A percentile compares a stretch with the other conserved stretches of the same genome.
Conservation (phyloP, 2,888 invertebrate species). For the Amphipyra berbera region DNA sequence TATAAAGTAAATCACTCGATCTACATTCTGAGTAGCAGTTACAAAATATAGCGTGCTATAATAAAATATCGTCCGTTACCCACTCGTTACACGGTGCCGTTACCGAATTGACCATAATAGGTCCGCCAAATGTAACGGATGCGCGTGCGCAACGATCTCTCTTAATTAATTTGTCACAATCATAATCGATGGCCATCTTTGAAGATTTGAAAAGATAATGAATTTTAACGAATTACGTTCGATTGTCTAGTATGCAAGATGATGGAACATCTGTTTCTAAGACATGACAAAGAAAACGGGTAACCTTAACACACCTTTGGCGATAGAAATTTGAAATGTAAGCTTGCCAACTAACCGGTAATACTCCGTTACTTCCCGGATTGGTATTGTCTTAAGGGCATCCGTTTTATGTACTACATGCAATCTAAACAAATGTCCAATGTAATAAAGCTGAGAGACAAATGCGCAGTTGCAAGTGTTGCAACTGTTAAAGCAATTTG, state of each 20-base stretch:
- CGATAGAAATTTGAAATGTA: conserved; percentile 39
- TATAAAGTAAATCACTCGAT: conserved; percentile 49
- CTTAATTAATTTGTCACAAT: conserved; percentile 71
- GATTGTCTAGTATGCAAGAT: conserved; percentile 1
- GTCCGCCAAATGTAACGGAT: conserved; percentile 63
- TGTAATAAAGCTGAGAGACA: conserved; percentile 24
- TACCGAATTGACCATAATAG: conserved; percentile 78
- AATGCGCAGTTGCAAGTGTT: conserved; percentile 37
- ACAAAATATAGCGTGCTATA: conserved; percentile 71
- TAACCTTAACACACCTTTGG: conserved; percentile 31
- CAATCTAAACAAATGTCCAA: conserved; percentile 25
- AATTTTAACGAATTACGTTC: conserved; percentile 10
- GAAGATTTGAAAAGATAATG: conserved; percentile 30
- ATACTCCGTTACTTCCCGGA: conserved; percentile 59
- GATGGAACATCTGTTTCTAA: conserved; percentile 15
- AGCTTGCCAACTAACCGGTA: conserved; percentile 40
- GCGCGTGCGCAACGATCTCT: conserved; percentile 72
- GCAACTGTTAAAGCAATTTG: conserved; percentile 39
- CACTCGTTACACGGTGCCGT: conserved; percentile 74
- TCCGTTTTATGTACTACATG: conserved; percentile 41
- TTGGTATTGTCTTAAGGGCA: conserved; percentile 55
- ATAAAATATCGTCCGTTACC: conserved; percentile 75
- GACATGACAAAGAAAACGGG: conserved; percentile 12
- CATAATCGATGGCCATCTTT: conserved; percentile 38
- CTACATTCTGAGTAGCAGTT: conserved; percentile 54